Evolutionary conservation across 2,888 invertebrate species (phyloP).

Genomic region (Drosophila mulleri): DNA sequence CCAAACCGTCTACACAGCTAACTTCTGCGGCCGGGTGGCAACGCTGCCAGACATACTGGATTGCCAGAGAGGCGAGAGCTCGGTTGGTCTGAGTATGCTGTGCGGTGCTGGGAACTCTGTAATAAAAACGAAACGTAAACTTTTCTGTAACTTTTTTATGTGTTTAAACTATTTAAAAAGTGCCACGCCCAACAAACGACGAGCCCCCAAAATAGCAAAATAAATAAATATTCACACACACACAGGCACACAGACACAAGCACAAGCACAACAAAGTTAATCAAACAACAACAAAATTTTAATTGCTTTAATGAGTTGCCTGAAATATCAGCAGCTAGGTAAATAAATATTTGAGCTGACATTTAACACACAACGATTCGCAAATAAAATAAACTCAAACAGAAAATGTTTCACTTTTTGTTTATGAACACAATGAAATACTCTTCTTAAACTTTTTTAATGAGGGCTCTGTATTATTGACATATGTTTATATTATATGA

Average conservation of each 20-base stretch:
- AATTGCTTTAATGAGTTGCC: slow-evolving; percentile 62
- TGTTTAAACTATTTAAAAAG: slow-evolving; percentile 58
- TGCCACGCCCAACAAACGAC: slow-evolving; percentile 24
- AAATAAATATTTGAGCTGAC: slow-evolving; percentile 57
- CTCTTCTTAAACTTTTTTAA: not conserved
- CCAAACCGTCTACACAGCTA: slow-evolving; percentile 13
- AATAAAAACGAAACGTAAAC: slow-evolving; percentile 34
- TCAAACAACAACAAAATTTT: slow-evolving; percentile 45
- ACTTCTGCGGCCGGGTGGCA: slow-evolving; percentile 47
- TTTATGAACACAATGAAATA: not conserved
- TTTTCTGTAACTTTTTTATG: slow-evolving; percentile 56
- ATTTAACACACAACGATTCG: slow-evolving; percentile 41
- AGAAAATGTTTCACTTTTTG: not conserved
- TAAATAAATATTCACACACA: slow-evolving; percentile 8
- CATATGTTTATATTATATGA: not conserved
- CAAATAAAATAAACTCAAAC: slow-evolving; percentile 21
- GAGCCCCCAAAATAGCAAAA: slow-evolving; percentile 25
- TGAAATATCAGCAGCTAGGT: slow-evolving; percentile 42
- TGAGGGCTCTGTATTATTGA: not conserved
- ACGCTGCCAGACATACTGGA: slow-evolving; percentile 11
- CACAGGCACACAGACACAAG: not conserved
- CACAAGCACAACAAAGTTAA: slow-evolving; percentile 28
- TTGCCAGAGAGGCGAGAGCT: not conserved
- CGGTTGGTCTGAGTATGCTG: not conserved
- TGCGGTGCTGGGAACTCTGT: not conserved